Evolutionary conservation across 2,113 vertebrate genomes (phyloP), one percentile per base, ranked within the genome.

Genomic region (Forbesichthys papilliferus): DNA sequence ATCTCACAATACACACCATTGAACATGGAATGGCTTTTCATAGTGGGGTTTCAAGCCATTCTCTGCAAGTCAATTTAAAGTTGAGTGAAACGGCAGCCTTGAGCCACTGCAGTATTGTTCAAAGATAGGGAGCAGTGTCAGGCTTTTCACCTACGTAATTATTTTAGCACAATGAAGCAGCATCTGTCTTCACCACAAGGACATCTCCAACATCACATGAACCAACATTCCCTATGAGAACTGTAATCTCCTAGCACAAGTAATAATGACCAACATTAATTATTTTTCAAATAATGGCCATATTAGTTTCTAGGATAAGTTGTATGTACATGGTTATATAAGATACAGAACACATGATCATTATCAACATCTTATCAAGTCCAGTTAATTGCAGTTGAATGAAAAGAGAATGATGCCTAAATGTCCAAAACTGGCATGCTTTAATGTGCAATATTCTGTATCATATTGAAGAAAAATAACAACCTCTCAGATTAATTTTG

Each of bases 21-120:
- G 62, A 78, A 72, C 11, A 9, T 75, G 74, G 76, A 84, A 86
- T 74, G 78, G 86, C 86, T 87, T 86, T 92, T 90, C 89, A 87
- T 85, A 70, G 75, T 69, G 36, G 71, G 79, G 77, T 67, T 75
- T 84, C 18, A 42, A 58, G 47, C 64, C 77, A 66, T 57, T 60
- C 54, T 59, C 55, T 66, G 11, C 74, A 53, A 87, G 81, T 68
- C 80, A 83, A 83, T 88, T 67, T 78, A 77, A 75, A 69, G 65
- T 85, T 83, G 82, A 82, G 76, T 86, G 78, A 64, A 64, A 81
- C 11, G 60, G 75, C 51, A 82, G 86, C 91, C 91, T 89, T 93
- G 91, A 90, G 78, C 75, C 48, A 36, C 70, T 86, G 18, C 66
- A 75, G 69, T 81, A 68, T 67, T 66, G 80, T 64, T 87, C 73